Evolutionary conservation across 2,797 vertebrate species (phyloP), one percentile per base, ranked within the genome.

Genomic region (Anguilla marmorata): DNA sequence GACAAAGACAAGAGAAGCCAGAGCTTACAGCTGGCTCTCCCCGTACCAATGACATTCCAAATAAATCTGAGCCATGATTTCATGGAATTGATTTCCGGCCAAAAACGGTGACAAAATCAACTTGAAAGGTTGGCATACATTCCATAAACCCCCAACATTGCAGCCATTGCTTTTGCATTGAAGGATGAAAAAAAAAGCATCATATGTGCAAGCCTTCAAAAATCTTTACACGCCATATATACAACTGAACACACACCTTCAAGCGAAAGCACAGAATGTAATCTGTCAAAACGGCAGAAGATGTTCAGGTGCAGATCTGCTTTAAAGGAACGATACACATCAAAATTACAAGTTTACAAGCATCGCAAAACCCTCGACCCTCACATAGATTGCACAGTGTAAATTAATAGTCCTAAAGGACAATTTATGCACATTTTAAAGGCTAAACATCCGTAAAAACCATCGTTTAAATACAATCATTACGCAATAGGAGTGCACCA

Each of bases 341-440:
- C 54, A 91, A 90, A 91, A 91, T 92, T 93, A 94, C 92, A 93
- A 89, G 82, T 92, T 92, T 93, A 93, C 90, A 94, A 92, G 89
- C 88, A 88, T 41, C 85, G 88, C 56, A 89, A 89, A 85, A 83
- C 86, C 60, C 11, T 69, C 85, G 14, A 85, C 56, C 27, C 50
- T 87, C 88, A 88, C 89, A 92, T 63, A 85, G 86, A 89, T 88
- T 89, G 90, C 87, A 88, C 87, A 60, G 56, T 82, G 85, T 80
- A 88, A 56, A 48, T 76, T 58, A 56, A 87, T 84, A 69, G 12
- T 21, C 85, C 66, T 1, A 56, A 87, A 91, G 41, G 69, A 86
- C 4, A 45, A 58, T 87, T 88, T 86, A 82, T 33, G 87, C 85
- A 86, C 63, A 79, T 48, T 76, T 63, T 7, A 74, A 87, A 76